Evolutionary conservation across 64 coral and sea anemone genomes (phyloP).

Genomic region (Montipora foliosa): DNA sequence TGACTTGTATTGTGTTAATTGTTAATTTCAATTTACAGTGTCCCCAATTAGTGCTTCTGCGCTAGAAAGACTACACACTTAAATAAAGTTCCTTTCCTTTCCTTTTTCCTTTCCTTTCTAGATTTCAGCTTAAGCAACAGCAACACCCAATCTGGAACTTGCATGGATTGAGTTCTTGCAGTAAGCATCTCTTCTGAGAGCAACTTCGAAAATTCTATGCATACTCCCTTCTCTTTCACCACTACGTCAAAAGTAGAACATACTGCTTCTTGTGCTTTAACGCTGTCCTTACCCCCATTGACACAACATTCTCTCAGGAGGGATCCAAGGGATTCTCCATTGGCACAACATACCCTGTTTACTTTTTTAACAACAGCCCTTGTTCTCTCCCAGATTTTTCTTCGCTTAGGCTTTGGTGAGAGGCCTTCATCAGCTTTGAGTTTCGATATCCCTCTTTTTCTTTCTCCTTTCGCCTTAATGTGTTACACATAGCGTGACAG

Average conservation of each 20-base stretch:
- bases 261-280: background rate
- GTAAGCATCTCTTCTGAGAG: background rate
- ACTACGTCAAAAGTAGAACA: background rate
- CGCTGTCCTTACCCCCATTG: background rate
- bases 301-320: slow-evolving; percentile 13
- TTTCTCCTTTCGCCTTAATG: background rate
- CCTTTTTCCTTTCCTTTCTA: background rate
- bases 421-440: background rate
- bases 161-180: background rate
- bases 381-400: slow-evolving; percentile 6
- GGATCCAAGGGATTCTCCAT: slow-evolving; percentile 11
- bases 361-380: background rate
- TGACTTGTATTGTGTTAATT: too few relatives aligned
- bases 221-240: background rate
- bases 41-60: too few relatives aligned
- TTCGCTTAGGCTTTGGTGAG: slow-evolving; percentile 1
- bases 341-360: background rate
- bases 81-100: too few relatives aligned
- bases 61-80: too few relatives aligned
- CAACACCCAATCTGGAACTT: slow-evolving; percentile 3
- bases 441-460: background rate
- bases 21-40: too few relatives aligned
- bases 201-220: background rate
- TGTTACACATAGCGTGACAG: background rate
- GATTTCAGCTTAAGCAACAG: slow-evolving; percentile 10